phyloP scores from a whole-genome alignment of 2,113 vertebrate genomes.

The Sorex araneus region DNA sequence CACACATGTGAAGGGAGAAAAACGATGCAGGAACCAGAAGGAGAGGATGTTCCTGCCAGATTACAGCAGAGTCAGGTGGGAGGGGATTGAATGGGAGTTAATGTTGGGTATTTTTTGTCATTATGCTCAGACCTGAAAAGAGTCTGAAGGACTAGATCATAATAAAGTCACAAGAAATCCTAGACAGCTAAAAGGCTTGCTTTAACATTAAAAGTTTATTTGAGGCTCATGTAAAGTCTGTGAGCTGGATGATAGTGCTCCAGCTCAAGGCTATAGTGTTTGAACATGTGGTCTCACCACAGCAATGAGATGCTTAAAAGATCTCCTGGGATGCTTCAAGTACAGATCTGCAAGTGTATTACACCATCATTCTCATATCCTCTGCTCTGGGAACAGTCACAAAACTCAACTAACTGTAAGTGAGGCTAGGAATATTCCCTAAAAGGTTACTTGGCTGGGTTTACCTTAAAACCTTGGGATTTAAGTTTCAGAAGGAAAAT shows the following conservation, averaged over 20 bases:
- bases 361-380: background rate
- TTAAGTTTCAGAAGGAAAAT: constrained; percentile 32
- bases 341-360: background rate
- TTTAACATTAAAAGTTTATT: background rate
- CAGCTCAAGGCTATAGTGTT: background rate
- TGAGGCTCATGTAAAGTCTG: background rate
- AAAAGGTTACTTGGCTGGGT: background rate
- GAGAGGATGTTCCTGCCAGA: background rate
- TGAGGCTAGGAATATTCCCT: constrained; percentile 19
- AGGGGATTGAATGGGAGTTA: background rate
- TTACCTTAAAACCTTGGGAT: background rate
- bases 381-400: background rate
- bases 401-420: background rate
- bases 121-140: background rate
- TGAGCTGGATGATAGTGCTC: background rate
- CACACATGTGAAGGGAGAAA: background rate
- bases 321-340: background rate
- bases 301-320: background rate
- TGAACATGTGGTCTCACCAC: background rate
- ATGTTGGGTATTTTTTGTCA: background rate
- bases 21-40: background rate
- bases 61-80: background rate
- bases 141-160: background rate
- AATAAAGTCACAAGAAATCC: background rate
- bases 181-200: background rate